Conservation (phyloP, 2,797 vertebrate species). For the Lacerta agilis region DNA sequence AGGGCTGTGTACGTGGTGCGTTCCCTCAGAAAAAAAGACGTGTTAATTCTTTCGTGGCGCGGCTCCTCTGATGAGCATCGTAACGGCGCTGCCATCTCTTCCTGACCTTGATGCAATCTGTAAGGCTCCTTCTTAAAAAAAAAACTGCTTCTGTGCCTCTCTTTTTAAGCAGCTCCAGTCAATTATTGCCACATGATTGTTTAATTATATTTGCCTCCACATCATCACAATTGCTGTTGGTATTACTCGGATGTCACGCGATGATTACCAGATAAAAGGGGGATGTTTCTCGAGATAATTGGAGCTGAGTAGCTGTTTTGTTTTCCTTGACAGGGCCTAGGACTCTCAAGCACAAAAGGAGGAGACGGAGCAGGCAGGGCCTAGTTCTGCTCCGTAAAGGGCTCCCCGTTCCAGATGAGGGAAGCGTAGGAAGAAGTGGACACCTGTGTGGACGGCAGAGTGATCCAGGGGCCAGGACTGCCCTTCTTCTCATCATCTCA, state of each 20-base stretch:
- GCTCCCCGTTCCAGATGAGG: too few species aligned
- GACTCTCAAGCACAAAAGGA: background rate
- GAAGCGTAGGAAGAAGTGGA: background rate
- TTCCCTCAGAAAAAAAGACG: constrained; percentile 27
- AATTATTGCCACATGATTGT: constrained; percentile 15
- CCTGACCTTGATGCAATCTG: background rate
- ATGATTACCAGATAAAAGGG: constrained; percentile 5
- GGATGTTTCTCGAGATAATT: constrained; percentile 5
- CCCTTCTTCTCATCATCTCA: background rate
- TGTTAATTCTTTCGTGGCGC: constrained; percentile 24
- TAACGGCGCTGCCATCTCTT: background rate
- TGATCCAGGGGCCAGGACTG: background rate
- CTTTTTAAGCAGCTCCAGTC: background rate
- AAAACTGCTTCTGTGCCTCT: background rate
- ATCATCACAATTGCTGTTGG: background rate
- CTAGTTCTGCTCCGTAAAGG: accelerated
- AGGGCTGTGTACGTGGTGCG: constrained; percentile 31
- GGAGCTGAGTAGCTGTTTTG: background rate
- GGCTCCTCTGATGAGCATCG: constrained; percentile 7
- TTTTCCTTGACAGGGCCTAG: background rate
- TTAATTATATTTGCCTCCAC: constrained; percentile 34
- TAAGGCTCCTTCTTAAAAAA: background rate
- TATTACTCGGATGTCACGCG: background rate
- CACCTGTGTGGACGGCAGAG: too few species aligned
- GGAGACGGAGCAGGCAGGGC: background rate